Evolutionary conservation across 2,113 vertebrate species (phyloP), one percentile per base, ranked within the genome.

Genomic region (Lepus americanus): DNA sequence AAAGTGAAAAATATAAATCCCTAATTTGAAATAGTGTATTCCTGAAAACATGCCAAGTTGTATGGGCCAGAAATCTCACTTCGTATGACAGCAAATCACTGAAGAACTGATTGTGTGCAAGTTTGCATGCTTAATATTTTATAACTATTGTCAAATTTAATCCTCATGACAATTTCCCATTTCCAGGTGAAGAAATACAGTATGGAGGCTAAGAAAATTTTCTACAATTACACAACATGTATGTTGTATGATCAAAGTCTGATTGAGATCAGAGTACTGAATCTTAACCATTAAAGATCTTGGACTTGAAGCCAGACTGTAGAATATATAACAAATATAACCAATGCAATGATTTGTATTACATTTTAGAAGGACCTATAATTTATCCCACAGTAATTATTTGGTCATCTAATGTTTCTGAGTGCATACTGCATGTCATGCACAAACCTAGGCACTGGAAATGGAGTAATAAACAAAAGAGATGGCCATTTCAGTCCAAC

Each of bases 1-100:
- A 59, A 44, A 77, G 12, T 72, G 29, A 86, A 82, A 78, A 81
- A 19, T 89, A 90, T 64, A 69, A 88, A 72, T 29, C 80, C 36
- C 51, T 67, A 80, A 69, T 29, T n/a, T 51, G 11, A 36, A 88
- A 53, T 8, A 73, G 39, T 3, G 0, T 33, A 6, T 27, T 78
- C 22, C 51, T 25, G 53, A 53, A 72, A 88, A 77, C 22, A 36
- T 33, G 20, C 23, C 9, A 27, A 64, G 10, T 7, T 31, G 81
- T 49, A 39, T 83, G 55, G 49, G 31, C 3, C 6, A 19, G 33
- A 82, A 14, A 2, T 69, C 33, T 77, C 25, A 16, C 6, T 25
- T 29, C 22, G 16, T 2, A 9, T 25, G 53, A 81, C 6, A 53
- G 49, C 8, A 39, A 29, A 36, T n/a, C 25, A 1, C 8, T 17